Evolutionary conservation across 2,113 vertebrate genomes (phyloP).

Genomic region (Puntigrus tetrazona): DNA sequence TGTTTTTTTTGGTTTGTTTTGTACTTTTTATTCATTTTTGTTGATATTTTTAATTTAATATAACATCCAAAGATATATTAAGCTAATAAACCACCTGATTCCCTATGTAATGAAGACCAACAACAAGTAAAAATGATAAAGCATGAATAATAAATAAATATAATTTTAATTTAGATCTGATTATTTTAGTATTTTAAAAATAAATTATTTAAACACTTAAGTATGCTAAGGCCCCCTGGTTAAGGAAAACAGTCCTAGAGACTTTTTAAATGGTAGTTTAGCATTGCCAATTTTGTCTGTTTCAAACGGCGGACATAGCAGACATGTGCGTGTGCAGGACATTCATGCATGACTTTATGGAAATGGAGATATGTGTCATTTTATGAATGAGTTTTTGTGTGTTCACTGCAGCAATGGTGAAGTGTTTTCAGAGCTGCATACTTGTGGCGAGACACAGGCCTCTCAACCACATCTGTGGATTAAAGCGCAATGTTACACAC

Average conservation of each 20-base stretch:
- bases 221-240: neutral
- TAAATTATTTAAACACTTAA: neutral
- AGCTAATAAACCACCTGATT: too few relatives aligned
- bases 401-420: slow-evolving; percentile 59
- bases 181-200: too few relatives aligned
- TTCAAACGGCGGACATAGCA: neutral
- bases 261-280: neutral
- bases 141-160: too few relatives aligned
- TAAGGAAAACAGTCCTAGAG: neutral
- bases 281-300: neutral
- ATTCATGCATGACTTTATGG: slow-evolving; percentile 71
- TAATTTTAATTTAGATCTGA: too few relatives aligned
- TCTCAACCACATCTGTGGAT: slow-evolving; percentile 68
- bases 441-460: slow-evolving; percentile 75
- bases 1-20: too few relatives aligned
- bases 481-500: slow-evolving; percentile 30
- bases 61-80: too few relatives aligned
- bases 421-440: slow-evolving; percentile 75
- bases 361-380: slow-evolving; percentile 68
- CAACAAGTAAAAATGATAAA: too few relatives aligned
- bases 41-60: too few relatives aligned
- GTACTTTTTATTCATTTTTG: too few relatives aligned
- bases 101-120: too few relatives aligned
- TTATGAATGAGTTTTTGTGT: slow-evolving; percentile 24
- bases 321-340: slow-evolving; percentile 65